Evolutionary conservation across 2,888 invertebrate species (phyloP), one percentile per base, ranked within the genome.

Genomic region (Deilephila elpenor): DNA sequence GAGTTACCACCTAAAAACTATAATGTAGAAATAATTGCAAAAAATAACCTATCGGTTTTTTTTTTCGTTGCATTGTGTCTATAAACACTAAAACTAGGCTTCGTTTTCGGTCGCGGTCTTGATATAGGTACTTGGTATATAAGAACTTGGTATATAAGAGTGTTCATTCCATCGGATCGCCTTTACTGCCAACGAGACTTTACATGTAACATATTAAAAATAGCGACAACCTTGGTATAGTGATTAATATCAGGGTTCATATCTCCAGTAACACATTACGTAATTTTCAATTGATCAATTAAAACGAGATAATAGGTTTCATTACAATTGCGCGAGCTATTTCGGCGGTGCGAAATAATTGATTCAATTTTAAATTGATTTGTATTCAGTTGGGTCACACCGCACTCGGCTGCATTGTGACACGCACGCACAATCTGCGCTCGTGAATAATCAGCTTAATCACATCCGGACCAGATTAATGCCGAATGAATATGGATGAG

Each of bases 281-380:
- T 59, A 59, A n/a, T 20, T 25, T 11, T 29, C 61, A 64, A 64
- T 64, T 37, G 34, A 62, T 62, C 62, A 19, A 62, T 62, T 64
- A 5, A 25, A 44, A 64, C 14, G 34, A 20, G 44, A 64, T 8
- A 64, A 64, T 64, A 44, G 37, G 64, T 64, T 64, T 44, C 4
- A 64, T 64, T 64, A 37, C 37, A 64, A 64, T 20, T 20, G 44
- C 37, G 5, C 64, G 3, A 64, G 6, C 34, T 44, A 11, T 62
- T 64, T 64, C 37, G 44, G 44, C 44, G 44, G 64, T 37, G 64
- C 20, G 64, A 64, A 71, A 67, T 71, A 59, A 71, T 59, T 72
- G 72, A 59, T 62, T 70, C 70, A 72, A 25, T 64, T 64, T 20
- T 25, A 37, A 44, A 64, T 64, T 64, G 64, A 64, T 64, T 64